These are phyloP conservation scores for Platalea minor DNA, from an alignment of 2,797 vertebrate species.

Conservation along the genomic window DNA sequence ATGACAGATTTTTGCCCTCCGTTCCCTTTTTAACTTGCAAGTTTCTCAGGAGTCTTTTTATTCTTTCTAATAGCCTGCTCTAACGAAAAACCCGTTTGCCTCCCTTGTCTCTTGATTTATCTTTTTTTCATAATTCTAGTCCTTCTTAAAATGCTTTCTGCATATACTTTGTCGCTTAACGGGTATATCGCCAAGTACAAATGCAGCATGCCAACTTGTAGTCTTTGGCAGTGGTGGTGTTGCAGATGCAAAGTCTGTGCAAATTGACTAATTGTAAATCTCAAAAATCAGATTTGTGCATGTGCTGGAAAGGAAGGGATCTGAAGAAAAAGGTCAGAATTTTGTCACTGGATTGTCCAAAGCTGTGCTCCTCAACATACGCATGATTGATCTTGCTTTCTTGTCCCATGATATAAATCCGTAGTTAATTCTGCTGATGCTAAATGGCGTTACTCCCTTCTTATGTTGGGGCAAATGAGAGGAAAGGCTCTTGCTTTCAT, in stretches of 20 bases:
- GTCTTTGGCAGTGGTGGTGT: not conserved
- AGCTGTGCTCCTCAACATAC: not conserved
- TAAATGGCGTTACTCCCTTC: not conserved
- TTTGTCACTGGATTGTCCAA: not conserved
- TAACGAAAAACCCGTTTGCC: not conserved
- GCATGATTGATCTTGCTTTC: not conserved
- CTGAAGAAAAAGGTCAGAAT: not conserved
- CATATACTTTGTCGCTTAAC: rapidly evolving
- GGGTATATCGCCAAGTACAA: not conserved
- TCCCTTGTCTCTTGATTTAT: not conserved
- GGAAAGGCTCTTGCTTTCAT: not conserved
- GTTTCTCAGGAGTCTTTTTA: not conserved
- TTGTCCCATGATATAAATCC: not conserved
- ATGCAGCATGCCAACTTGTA: not conserved
- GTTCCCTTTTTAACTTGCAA: not conserved
- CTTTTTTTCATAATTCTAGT: not conserved
- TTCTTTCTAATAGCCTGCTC: not conserved
- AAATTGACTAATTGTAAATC: not conserved
- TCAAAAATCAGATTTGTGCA: not conserved
- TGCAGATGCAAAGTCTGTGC: not conserved
- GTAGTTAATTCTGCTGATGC: not conserved
- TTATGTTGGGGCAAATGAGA: not conserved
- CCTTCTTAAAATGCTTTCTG: not conserved
- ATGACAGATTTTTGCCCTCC: not conserved
- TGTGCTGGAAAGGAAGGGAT: not conserved